These are phyloP conservation scores for Oryzias sinensis DNA, from an alignment of 2,797 vertebrate genomes.

Conservation along the genomic window DNA sequence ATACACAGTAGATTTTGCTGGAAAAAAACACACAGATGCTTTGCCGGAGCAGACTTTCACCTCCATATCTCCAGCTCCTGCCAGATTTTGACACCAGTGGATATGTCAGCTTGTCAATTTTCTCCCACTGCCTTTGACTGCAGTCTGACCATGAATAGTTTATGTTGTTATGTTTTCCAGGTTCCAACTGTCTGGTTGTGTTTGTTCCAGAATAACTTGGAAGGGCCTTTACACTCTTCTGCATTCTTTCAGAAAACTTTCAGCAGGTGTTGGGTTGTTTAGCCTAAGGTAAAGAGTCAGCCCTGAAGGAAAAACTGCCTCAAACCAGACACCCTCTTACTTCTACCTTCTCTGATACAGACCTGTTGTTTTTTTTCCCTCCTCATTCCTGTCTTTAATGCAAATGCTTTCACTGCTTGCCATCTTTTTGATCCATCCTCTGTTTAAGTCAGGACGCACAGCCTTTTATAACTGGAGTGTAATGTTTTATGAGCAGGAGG, in stretches of 20 bases:
- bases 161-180: constrained; percentile 76
- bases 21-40: constrained; percentile 40
- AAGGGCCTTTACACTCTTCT: constrained; percentile 61
- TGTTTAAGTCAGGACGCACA: constrained; percentile 39
- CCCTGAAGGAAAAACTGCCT: constrained; percentile 60
- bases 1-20: constrained; percentile 25
- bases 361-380: constrained; percentile 15
- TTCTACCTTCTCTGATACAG: constrained; percentile 35
- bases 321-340: constrained; percentile 50
- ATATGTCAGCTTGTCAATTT: constrained; percentile 78
- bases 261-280: constrained; percentile 72
- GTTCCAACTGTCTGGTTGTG: constrained; percentile 73
- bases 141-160: constrained; percentile 79
- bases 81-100: constrained; percentile 82
- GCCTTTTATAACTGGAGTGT: constrained; percentile 53
- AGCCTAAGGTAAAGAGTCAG: constrained; percentile 69
- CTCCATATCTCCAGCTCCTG: constrained; percentile 82
- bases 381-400: constrained; percentile 40
- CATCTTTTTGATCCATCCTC: constrained; percentile 45
- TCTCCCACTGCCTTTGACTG: constrained; percentile 69
- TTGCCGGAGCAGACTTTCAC: constrained; percentile 69
- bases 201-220: constrained; percentile 72
- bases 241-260: constrained; percentile 74
- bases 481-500: constrained; percentile 62
- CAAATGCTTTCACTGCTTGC: constrained; percentile 41